Base-by-base conservation (phyloP, 2,797 vertebrate species). In the Acanthopagrus latus region DNA sequence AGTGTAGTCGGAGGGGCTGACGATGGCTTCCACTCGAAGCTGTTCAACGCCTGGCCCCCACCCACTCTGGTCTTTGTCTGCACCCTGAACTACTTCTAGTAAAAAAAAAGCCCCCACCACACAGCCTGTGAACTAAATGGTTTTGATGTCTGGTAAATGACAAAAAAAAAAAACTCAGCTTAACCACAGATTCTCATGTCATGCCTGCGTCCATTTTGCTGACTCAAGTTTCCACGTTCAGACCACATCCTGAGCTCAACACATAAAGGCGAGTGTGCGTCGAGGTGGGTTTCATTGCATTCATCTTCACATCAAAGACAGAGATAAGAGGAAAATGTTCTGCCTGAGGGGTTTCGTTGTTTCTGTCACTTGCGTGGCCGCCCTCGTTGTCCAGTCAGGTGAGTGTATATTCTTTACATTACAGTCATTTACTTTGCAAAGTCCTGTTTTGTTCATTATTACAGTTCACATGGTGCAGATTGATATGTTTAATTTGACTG, bases 221-320 rank as follows among this genome's bases (percentile, higher is more conserved):
- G 82, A 90, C 64, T 74, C 76, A 64, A 33, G 13, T 88, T 84
- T 85, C 41, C 51, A 57, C 1, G 7, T 7, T 80, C 27, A 59
- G 60, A 88, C 91, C 92, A 93, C 93, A 85, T 92, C 92, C 90
- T 68, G 43, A 78, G 14, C 4, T 29, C 0, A 64, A 74, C 16
- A 59, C 43, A 91, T 88, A 91, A 86, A 80, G 3, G 16, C 9
- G 1, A 23, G 21, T 44, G 18, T 25, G 59, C 81, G 47, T 23
- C 2, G 1, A 59, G 64, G 56, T 65, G 68, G n/a, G 17, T 21
- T 68, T 85, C 67, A 81, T 33, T 18, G 11, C 56, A 25, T 29
- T 54, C 23, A 10, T 0, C 33, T 20, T 41, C 20, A 68, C 63
- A 51, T 74, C 77, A 84, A 76, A 83, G 65, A 56, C 7, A 65